A percentile compares a stretch with the other conserved stretches of the same genome.
phyloP scores from a whole-genome alignment of 2,113 vertebrate species.

The Laticauda laticaudata region DNA sequence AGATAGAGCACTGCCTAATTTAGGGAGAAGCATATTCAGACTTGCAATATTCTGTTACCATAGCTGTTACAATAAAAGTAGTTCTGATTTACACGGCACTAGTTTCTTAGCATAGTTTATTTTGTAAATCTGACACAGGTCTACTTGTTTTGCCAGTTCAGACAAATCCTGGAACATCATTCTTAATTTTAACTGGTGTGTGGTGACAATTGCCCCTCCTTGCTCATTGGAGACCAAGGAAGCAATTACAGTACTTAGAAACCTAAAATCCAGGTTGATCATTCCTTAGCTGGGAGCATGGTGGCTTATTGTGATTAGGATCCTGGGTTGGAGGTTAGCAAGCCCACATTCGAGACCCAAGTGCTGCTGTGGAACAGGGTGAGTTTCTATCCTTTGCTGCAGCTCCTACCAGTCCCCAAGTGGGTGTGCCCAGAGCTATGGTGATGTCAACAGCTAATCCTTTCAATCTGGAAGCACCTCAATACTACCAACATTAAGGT shows the following conservation, averaged over 20 bases:
- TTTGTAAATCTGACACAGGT: not conserved
- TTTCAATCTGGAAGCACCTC: not conserved
- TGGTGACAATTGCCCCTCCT: not conserved
- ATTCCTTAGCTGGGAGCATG: not conserved
- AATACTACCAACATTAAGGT: not conserved
- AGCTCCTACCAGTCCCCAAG: not conserved
- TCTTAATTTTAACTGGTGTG: not conserved
- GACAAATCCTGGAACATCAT: not conserved
- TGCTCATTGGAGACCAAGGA: not conserved
- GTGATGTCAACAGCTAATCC: not conserved
- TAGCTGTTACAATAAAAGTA: not conserved
- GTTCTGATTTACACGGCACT: not conserved
- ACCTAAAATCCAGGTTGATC: not conserved
- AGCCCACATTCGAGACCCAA: not conserved
- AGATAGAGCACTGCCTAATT: not conserved
- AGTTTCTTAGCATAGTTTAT: not conserved
- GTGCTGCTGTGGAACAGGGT: not conserved
- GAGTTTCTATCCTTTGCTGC: not conserved
- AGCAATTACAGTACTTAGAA: not conserved
- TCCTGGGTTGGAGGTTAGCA: not conserved
- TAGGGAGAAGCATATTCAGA: not conserved
- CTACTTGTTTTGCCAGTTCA: not conserved
- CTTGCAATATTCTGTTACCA: not conserved
- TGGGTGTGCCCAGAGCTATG: not conserved
- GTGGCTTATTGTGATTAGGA: not conserved